A percentile compares a stretch with the other conserved stretches of the same genome.
Evolutionary conservation across 2,113 vertebrate species (phyloP).

Genomic region (Nothoprocta perdicaria): DNA sequence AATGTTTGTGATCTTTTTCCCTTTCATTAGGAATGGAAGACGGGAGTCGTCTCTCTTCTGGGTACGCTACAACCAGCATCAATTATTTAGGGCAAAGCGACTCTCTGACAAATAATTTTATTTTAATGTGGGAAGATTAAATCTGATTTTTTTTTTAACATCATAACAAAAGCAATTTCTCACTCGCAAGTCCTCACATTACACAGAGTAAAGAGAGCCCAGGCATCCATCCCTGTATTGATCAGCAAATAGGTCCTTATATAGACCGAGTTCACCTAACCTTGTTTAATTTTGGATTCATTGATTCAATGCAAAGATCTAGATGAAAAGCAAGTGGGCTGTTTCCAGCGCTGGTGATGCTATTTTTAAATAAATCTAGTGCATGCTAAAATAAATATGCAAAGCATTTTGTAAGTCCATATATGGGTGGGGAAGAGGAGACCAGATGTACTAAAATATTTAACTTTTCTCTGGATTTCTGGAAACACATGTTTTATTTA

Average conservation of each 20-base stretch:
- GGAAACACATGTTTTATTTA: slow-evolving; percentile 23
- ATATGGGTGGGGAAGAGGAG: slow-evolving; percentile 19
- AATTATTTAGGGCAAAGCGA: slow-evolving; percentile 64
- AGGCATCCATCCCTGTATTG: slow-evolving; percentile 19
- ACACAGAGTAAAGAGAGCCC: neutral
- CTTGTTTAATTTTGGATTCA: slow-evolving; percentile 71
- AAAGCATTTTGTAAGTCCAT: slow-evolving; percentile 60
- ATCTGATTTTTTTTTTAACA: neutral
- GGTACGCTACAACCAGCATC: slow-evolving; percentile 58
- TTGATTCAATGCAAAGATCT: slow-evolving; percentile 66
- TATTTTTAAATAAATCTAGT: slow-evolving; percentile 73
- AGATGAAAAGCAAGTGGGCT: slow-evolving; percentile 67
- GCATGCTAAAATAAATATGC: slow-evolving; percentile 68
- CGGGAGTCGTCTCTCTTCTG: slow-evolving; percentile 11
- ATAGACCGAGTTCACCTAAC: slow-evolving; percentile 58
- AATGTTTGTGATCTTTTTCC: neutral
- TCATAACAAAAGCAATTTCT: slow-evolving; percentile 48
- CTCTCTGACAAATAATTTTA: slow-evolving; percentile 41
- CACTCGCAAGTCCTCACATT: neutral
- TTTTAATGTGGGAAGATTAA: slow-evolving; percentile 31
- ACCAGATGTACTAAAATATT: slow-evolving; percentile 74
- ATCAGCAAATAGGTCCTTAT: slow-evolving; percentile 27
- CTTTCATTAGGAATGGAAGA: slow-evolving; percentile 61
- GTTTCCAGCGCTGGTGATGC: slow-evolving; percentile 57
- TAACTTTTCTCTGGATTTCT: slow-evolving; percentile 57